Base-by-base conservation (phyloP, 2,113 vertebrate genomes). In the Daboia siamensis region DNA sequence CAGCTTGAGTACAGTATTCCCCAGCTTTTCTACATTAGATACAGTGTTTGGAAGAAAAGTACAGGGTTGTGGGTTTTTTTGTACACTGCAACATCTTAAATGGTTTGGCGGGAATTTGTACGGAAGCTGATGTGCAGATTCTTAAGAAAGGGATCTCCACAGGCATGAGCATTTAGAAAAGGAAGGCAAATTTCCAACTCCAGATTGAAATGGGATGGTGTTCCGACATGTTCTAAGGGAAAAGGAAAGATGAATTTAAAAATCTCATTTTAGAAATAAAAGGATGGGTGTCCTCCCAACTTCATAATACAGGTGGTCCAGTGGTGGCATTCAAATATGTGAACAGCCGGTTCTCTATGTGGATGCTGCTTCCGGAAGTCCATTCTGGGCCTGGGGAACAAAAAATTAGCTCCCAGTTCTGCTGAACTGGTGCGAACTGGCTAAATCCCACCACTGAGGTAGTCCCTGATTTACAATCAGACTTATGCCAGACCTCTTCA, bases 1-100 rank as follows among this genome's bases (percentile, higher is more conserved):
- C 90, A 86, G 86, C 74, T 90, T 74, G 91, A 93, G 74, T 59
- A 0, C 92, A 93, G 74, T 59, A 0, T 92, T 90, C 89, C 69
- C 57, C 80, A 90, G 0, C 87, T 95, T 61, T 61, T 85, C 24
- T 46, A 48, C 87, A 52, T 85, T 93, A 3, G 56, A 88, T 26
- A 90, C 23, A 90, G 1, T 0, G 29, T 46, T 91, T 85, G 51
- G 84, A 94, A 91, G 86, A 94, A 93, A 39, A 39, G 11, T 39
- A 6, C 29, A 17, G 29, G 29, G 29, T 5, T 33, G 29, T 12
- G 3, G 15, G 24, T n/a, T 91, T 91, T 93, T 59, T 86, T 57
- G 1, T 21, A 88, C 23, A 88, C 59, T 74, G 74, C 23, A 23
- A 52, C 12, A 24, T 87, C 29, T 44, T 92, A 3, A 48, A 51